Evolutionary conservation across 2,888 invertebrate species (phyloP).

Genomic region (Pseudanteris insignis): DNA sequence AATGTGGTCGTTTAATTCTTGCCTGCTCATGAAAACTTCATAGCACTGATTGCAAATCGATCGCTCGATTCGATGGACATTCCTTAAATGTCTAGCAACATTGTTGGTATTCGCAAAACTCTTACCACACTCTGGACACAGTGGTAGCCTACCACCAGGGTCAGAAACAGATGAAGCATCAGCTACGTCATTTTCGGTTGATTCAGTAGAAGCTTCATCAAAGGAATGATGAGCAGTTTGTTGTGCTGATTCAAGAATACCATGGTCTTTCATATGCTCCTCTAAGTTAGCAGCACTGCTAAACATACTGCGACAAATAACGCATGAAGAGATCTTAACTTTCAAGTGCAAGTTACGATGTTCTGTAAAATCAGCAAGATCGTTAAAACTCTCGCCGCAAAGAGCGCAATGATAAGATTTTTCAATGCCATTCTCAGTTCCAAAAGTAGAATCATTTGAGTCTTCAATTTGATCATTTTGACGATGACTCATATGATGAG

Average conservation of each 20-base stretch:
- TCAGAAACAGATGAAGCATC: constrained; percentile 48
- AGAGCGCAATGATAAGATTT: constrained; percentile 69
- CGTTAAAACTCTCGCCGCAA: constrained; percentile 72
- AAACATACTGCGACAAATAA: constrained; percentile 71
- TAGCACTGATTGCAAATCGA: constrained; percentile 73
- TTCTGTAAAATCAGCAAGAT: constrained; percentile 72
- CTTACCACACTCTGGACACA: constrained; percentile 72
- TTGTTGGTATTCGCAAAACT: constrained; percentile 67
- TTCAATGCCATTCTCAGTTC: constrained; percentile 3
- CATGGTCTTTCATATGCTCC: constrained; percentile 62
- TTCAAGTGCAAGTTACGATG: constrained; percentile 74
- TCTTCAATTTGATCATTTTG: constrained; percentile 1
- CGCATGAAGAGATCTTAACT: constrained; percentile 73
- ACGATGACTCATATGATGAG: constrained; percentile 61
- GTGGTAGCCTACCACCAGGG: constrained; percentile 51
- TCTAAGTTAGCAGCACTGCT: constrained; percentile 70
- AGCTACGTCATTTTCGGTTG: constrained; percentile 9
- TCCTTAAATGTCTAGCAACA: constrained; percentile 57
- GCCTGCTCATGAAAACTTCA: constrained; percentile 71
- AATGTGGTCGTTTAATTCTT: constrained; percentile 72
- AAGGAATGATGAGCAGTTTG: constrained; percentile 51
- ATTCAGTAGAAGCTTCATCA: constrained; percentile 7
- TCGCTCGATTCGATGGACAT: constrained; percentile 61
- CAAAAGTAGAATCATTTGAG: background rate
- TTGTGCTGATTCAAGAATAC: constrained; percentile 52